Evolutionary conservation across 2,888 invertebrate genomes (phyloP), one percentile per base, ranked within the genome.

Genomic region (Ectemnius cavifrons): DNA sequence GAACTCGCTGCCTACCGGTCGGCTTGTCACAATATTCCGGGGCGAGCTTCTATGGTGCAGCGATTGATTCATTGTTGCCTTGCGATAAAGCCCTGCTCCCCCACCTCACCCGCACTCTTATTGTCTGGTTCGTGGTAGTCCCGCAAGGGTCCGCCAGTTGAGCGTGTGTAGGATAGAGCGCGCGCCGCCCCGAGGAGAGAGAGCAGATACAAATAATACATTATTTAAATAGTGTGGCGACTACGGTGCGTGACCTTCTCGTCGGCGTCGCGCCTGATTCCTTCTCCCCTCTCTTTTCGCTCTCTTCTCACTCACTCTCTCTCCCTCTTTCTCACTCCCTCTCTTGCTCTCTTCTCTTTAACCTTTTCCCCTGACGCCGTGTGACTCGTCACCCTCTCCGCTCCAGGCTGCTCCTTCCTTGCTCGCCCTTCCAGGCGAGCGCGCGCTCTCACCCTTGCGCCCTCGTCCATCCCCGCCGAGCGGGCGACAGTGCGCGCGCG

Each of bases 211-310:
- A 85, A 86, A 86, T 85, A 85, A 85, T 85, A 84, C 82, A 85
- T 87, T 85, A 87, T 87, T 87, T 87, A 84, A 87, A 86, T 84
- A 86, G 81, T 83, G 82, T 84, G 84, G 85, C 85, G 82, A 84
- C 84, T 80, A 77, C 81, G 76, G 82, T 87, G 85, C 85, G 86
- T 87, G 86, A 87, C 87, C 87, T 87, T 87, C 87, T 80, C 85
- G 83, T 83, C 83, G 84, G 83, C 83, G 81, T 81, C 79, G 77
- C 79, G 79, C 82, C 79, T 78, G 81, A 79, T 80, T 79, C 79
- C 80, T 77, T 78, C 28, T 52, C 67, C 63, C 75, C 18, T 46
- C 78, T 77, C 84, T 83, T 73, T 76, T 57, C 61, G 46, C 63
- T 58, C 56, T 58, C 23, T 20, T 20, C 79, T 80, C 77, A 73